Evolutionary conservation across 2,888 invertebrate species (phyloP), one percentile per base, ranked within the genome.

Genomic region (Drosophila stalkeri): DNA sequence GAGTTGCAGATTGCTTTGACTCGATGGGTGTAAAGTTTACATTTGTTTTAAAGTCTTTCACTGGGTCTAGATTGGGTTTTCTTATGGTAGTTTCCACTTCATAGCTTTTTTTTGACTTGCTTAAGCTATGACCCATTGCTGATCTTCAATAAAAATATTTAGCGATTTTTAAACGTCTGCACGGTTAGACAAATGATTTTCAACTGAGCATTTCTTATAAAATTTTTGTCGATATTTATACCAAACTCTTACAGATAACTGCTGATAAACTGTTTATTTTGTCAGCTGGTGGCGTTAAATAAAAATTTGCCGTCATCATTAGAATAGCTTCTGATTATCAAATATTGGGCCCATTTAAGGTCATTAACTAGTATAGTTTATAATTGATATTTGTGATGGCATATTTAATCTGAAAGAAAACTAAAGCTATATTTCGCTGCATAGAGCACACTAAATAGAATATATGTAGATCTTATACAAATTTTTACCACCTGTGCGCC

Each of bases 91-190:
- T 52, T 35, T 72, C 61, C 59, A 87, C 68, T 23, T 83, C 72
- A 51, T 85, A 81, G 63, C 75, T 90, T 0, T 56, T 39, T 35
- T 49, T 79, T 2, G 64, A 31, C 37, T 77, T 78, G 23, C 76
- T 63, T 55, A 3, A 52, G 23, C 0, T 37, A 11, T 23, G 23
- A 23, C 46, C 46, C 46, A 46, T 44, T 46, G 20, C 44, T 46
- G 23, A 46, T 46, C 46, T 16, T 23, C 14, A 46, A 46, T 16
- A 46, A 3, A 23, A 46, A 46, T 27, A 27, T 46, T 16, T 14
- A 8, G 2, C 3, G 14, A 27, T 46, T 16, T 3, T 35, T 8
- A 35, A 18, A 43, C 47, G 63, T 65, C 63, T 65, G 18, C 35
- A 23, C 54, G 20, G 4, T 9, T 47, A 7, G 54, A 33, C 65